Conservation (phyloP, 2,113 vertebrate species). For the Callipepla squamata region DNA sequence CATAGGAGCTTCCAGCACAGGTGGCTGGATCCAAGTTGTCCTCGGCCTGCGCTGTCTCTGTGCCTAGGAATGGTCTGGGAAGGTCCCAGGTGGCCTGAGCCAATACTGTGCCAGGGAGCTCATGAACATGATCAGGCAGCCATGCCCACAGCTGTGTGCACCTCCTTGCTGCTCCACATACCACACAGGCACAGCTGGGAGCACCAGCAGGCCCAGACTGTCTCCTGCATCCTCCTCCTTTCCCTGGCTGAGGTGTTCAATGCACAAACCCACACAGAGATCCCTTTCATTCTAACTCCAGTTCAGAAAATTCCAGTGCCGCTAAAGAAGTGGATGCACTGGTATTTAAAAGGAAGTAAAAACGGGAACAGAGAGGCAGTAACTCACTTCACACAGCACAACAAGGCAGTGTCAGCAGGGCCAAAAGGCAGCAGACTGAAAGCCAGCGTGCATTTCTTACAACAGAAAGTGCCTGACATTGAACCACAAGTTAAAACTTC, state of each 20-base stretch:
- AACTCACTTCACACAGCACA: not conserved
- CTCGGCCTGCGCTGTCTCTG: not conserved
- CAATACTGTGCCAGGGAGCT: not conserved
- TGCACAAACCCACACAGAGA: not conserved
- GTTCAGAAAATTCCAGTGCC: not conserved
- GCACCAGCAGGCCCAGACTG: rapidly evolving
- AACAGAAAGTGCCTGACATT: not conserved
- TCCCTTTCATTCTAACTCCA: not conserved
- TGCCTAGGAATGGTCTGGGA: not conserved
- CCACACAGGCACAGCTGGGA: not conserved
- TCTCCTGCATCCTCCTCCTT: not conserved
- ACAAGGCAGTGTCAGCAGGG: not conserved
- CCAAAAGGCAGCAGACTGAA: not conserved
- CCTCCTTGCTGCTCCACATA: not conserved
- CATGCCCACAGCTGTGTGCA: not conserved
- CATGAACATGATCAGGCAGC: not conserved
- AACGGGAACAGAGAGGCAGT: not conserved
- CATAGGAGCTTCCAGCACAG: not conserved
- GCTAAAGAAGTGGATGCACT: not conserved
- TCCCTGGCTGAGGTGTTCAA: rapidly evolving
- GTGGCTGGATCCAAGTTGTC: not conserved
- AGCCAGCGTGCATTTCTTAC: not conserved
- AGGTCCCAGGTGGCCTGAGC: not conserved
- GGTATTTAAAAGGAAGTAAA: not conserved
- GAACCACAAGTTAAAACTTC: not conserved